Base-by-base conservation (phyloP, 2,797 vertebrate genomes). In the Morus bassanus region DNA sequence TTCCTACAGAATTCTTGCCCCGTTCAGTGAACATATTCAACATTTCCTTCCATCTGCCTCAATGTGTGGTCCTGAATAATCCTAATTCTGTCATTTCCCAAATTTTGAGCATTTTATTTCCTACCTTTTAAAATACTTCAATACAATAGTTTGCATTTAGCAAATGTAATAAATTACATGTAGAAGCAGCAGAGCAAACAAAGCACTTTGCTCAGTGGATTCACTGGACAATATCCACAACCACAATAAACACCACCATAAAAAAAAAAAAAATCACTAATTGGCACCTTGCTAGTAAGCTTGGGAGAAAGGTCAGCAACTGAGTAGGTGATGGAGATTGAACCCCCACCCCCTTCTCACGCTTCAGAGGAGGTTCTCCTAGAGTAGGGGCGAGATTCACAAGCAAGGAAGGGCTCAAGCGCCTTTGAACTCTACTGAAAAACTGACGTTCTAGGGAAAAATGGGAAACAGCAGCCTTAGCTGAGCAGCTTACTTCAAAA, bases 1-100 rank as follows among this genome's bases (percentile, higher is more conserved):
- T 81, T 48, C 77, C 54, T 91, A 59, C 7, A 48, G 39, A 85
- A 94, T 67, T 89, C 28, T 48, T 76, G 31, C 45, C 54, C 51
- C n/a, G 25, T 37, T 85, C 72, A 85, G 28, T 63, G 64, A 89
- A 67, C 10, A 22, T 18, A 63, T 28, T 85, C 45, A 61, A 50
- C 35, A 5, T 69, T 93, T 94, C 74, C 73, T 87, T 86, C 39
- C 31, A 46, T 85, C 72, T 93, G 81, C 45, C 72, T 88, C 68
- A 64, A 8, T 68, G 88, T 48, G 74, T 89, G 77, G 94, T 90
- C 90, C 56, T 74, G 35, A 86, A 90, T 46, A 93, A 74, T 51
- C 50, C 43, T 27, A 93, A 91, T 85, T 79, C 24, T 61, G 63
- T 60, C 63, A 91, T 91, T 95, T 94, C 85, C 73, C 91, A 93